These are phyloP conservation scores for Nothoprocta pentlandii DNA, from an alignment of 2,113 vertebrate genomes.

Conservation along the genomic window DNA sequence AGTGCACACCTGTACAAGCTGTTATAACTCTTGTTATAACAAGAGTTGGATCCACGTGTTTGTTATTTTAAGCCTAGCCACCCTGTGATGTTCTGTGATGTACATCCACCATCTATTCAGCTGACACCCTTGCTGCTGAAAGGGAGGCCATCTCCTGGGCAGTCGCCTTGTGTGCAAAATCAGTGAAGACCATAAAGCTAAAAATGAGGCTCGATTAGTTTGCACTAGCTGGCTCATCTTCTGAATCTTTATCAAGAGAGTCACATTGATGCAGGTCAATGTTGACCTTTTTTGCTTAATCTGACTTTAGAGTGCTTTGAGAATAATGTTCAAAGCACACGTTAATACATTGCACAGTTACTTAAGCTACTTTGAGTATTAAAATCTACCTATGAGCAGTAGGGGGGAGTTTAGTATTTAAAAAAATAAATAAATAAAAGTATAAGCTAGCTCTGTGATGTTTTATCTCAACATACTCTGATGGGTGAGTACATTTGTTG, in stretches of 20 bases:
- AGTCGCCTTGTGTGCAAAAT: background rate
- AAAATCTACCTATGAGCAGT: background rate
- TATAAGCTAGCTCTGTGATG: background rate
- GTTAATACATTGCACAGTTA: background rate
- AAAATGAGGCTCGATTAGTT: background rate
- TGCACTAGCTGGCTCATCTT: background rate
- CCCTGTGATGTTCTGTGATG: background rate
- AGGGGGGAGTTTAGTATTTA: background rate
- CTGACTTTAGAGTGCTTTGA: accelerated
- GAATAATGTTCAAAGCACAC: background rate
- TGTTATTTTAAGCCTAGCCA: conserved; percentile 27
- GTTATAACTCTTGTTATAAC: background rate
- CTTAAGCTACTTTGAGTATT: background rate
- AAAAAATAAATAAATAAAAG: background rate
- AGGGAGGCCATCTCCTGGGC: background rate
- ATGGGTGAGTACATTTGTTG: background rate
- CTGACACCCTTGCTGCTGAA: background rate
- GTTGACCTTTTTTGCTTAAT: background rate
- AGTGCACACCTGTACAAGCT: background rate
- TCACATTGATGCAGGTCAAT: background rate
- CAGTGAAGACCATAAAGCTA: background rate
- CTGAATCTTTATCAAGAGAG: background rate
- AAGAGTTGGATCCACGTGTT: background rate
- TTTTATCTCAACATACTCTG: background rate
- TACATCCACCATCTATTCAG: background rate